Conservation (phyloP, 2,888 invertebrate species). For the Nephrotoma flavescens region DNA sequence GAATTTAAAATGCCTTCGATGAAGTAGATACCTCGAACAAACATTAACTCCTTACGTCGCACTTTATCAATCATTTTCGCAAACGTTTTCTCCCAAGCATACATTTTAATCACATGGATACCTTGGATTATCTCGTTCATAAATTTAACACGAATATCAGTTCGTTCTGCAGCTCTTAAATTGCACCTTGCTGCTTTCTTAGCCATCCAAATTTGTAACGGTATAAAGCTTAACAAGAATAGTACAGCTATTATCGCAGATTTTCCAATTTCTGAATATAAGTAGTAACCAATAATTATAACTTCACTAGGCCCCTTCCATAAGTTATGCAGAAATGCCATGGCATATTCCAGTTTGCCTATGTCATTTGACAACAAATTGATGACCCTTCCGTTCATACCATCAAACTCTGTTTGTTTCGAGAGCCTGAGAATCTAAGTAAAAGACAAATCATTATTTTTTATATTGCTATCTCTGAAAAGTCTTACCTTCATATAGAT, state of each 20-base stretch:
- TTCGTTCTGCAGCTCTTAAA: conserved; percentile 55
- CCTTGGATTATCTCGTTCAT: conserved; percentile 53
- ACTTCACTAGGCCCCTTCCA: conserved; percentile 74
- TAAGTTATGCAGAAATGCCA: conserved; percentile 75
- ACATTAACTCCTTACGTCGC: conserved; percentile 54
- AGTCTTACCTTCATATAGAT: not conserved
- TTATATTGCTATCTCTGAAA: not conserved
- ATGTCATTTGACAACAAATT: conserved; percentile 95
- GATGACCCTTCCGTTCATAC: conserved; percentile 61
- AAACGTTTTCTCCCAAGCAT: conserved; percentile 75
- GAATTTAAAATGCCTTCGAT: conserved; percentile 52
- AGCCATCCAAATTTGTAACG: conserved; percentile 57
- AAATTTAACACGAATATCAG: conserved; percentile 70
- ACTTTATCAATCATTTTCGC: conserved; percentile 55
- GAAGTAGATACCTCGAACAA: conserved; percentile 49
- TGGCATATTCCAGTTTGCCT: conserved; percentile 86
- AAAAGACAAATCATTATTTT: conserved; percentile 2
- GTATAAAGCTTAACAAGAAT: conserved; percentile 55
- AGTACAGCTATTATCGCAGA: conserved; percentile 56
- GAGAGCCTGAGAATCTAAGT: conserved; percentile 46
- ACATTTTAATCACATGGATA: conserved; percentile 70
- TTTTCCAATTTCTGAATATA: conserved; percentile 43
- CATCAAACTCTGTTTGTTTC: conserved; percentile 69
- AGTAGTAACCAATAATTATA: conserved; percentile 33
- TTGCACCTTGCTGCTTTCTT: conserved; percentile 51